A percentile compares a stretch with the other conserved stretches of the same genome.
phyloP scores from a whole-genome alignment of 2,888 invertebrate genomes.

The Lasioglossum oenotherae region DNA sequence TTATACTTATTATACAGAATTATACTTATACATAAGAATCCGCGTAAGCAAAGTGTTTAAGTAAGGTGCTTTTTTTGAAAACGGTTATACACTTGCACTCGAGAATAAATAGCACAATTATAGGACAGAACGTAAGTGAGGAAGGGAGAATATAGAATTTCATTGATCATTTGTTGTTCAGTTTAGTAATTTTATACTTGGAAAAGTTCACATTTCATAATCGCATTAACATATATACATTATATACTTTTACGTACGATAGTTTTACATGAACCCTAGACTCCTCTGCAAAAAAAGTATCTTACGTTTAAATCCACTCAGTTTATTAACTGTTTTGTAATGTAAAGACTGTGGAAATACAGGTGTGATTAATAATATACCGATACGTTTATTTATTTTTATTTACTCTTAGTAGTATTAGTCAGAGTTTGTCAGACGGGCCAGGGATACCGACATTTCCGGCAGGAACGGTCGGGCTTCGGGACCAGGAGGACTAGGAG shows the following conservation, averaged over 20 bases:
- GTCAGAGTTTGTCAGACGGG: no score
- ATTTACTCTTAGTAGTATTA: conserved; percentile 18
- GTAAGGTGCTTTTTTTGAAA: conserved; percentile 61
- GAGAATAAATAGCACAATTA: conserved; percentile 40
- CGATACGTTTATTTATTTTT: conserved; percentile 40
- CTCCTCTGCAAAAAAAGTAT: conserved; percentile 61
- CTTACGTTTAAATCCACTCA: conserved; percentile 62
- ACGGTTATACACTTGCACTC: conserved; percentile 38
- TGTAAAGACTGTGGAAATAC: conserved; percentile 80
- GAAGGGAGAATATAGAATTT: conserved; percentile 21
- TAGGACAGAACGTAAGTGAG: conserved; percentile 9
- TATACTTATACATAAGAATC: conserved; percentile 48
- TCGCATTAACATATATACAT: conserved; percentile 3
- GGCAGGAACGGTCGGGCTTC: no score
- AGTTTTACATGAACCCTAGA: conserved; percentile 36
- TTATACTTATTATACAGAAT: conserved; percentile 55
- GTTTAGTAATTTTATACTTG: conserved; percentile 41
- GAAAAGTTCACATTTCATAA: conserved; percentile 36
- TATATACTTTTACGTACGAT: conserved; percentile 1
- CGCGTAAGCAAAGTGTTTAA: conserved; percentile 47
- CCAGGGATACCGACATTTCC: no score
- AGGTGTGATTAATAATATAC: conserved; percentile 71
- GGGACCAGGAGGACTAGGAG: no score
- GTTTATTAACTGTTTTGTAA: conserved; percentile 73
- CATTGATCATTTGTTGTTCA: conserved; percentile 17